These are phyloP conservation scores for Lathronympha strigana DNA, from an alignment of 2,888 invertebrate genomes.

Conservation along the genomic window DNA sequence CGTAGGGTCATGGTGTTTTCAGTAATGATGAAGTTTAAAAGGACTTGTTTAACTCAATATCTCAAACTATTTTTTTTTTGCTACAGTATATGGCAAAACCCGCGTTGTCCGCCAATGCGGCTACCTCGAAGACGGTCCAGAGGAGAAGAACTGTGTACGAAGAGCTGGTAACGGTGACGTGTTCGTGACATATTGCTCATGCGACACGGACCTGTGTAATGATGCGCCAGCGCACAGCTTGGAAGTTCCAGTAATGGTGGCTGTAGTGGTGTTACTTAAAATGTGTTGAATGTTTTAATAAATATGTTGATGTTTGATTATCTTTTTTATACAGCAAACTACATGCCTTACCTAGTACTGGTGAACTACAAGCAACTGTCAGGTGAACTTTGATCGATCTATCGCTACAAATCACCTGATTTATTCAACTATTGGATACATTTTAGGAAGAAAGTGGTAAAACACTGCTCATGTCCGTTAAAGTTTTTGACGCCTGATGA, in stretches of 20 bases:
- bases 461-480: background rate
- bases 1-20: too few species aligned
- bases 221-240: slow-evolving; percentile 60
- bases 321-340: too few species aligned
- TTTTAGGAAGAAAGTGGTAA: too few species aligned
- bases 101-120: slow-evolving; percentile 93
- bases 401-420: too few species aligned
- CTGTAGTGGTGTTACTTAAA: slow-evolving; percentile 12
- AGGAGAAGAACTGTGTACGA: slow-evolving; percentile 86
- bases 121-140: slow-evolving; percentile 86
- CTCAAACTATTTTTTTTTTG: slow-evolving; percentile 19
- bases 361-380: too few species aligned
- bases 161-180: slow-evolving; percentile 89
- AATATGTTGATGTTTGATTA: slow-evolving; percentile 17
- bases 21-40: too few species aligned
- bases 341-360: too few species aligned
- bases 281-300: slow-evolving; percentile 2
- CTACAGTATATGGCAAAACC: slow-evolving; percentile 89
- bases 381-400: too few species aligned
- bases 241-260: background rate
- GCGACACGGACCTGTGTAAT: slow-evolving; percentile 91
- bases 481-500: background rate
- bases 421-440: too few species aligned
- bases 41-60: background rate
- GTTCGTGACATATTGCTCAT: slow-evolving; percentile 90